Base-by-base conservation (phyloP, 2,888 invertebrate species). In the Crossocerus cetratus region DNA sequence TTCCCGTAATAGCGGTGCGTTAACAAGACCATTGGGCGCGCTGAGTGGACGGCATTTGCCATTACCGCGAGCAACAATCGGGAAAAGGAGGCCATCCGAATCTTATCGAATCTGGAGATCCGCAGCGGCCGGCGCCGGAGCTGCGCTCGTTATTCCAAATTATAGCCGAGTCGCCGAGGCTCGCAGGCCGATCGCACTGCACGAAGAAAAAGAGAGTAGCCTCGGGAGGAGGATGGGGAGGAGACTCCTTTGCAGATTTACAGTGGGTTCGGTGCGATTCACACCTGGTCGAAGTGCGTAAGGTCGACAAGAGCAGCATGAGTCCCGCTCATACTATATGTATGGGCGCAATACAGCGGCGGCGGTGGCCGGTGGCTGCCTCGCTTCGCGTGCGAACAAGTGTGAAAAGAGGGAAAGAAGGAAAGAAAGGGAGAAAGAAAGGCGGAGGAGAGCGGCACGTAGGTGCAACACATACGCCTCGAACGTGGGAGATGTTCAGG, bases 401-500 rank as follows among this genome's bases (percentile, higher is more conserved):
- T 74, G 82, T 69, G 72, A 77, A 64, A 45, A 58, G 66, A 57
- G 53, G 62, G 21, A 57, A 43, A 55, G 66, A 59, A 65, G 72
- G 49, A 69, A 56, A 69, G 21, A 69, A 57, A 53, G 80, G 56
- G 65, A 22, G 54, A 43, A 58, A 59, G 59, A 62, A 63, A 61
- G 70, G 58, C 55, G 62, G 67, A 68, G 42, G n/a, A 58, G 65
- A 13, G 63, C 73, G 59, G 66, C 63, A 62, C 72, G 77, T 76
- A 49, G n/a, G 63, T 11, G 62, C 72, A 58, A 63, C 63, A 62
- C 71, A 77, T 76, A 82, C 74, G 70, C 57, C 76, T 73, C 63
- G 78, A 86, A 85, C 87, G 86, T 86, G 86, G 84, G 85, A 87
- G 87, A 87, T 81, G 77, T 78, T 86, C 84, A 80, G 81, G 80